Conservation (phyloP, 2,113 vertebrate genomes). For the Todiramphus saurophagus region DNA sequence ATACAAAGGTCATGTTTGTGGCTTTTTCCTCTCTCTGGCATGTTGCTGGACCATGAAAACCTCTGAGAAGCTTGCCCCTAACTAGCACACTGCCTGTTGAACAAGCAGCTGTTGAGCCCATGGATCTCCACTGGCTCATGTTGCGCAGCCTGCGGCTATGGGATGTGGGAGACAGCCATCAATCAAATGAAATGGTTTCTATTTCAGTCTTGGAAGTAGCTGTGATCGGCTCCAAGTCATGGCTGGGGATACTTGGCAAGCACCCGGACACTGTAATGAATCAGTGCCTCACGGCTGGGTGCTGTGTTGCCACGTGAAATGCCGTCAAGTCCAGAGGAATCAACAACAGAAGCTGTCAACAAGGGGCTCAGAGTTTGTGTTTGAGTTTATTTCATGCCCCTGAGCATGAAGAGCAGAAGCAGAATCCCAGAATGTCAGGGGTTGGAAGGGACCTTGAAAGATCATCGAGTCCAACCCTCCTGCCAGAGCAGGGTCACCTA, state of each 20-base stretch:
- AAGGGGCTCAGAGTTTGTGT: not conserved
- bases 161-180: not conserved
- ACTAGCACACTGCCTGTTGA: not conserved
- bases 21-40: not conserved
- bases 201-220: not conserved
- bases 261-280: not conserved
- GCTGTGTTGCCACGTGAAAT: fast-evolving
- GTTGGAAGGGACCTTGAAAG: too few relatives aligned
- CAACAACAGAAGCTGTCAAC: not conserved
- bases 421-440: too few relatives aligned
- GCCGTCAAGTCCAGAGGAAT: not conserved
- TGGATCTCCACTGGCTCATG: not conserved
- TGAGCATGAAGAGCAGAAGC: not conserved
- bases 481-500: too few relatives aligned
- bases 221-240: not conserved
- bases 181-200: not conserved
- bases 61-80: not conserved
- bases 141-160: not conserved
- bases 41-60: not conserved
- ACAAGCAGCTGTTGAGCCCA: not conserved
- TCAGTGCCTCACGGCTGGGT: fast-evolving
- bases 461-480: too few relatives aligned
- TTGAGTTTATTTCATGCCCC: not conserved
- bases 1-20: not conserved
- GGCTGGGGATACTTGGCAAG: not conserved